A percentile compares a stretch with the other conserved stretches of the same genome.
phyloP scores from a whole-genome alignment of 1,140 invertebrate genomes.

The Bombus cullumanus region DNA sequence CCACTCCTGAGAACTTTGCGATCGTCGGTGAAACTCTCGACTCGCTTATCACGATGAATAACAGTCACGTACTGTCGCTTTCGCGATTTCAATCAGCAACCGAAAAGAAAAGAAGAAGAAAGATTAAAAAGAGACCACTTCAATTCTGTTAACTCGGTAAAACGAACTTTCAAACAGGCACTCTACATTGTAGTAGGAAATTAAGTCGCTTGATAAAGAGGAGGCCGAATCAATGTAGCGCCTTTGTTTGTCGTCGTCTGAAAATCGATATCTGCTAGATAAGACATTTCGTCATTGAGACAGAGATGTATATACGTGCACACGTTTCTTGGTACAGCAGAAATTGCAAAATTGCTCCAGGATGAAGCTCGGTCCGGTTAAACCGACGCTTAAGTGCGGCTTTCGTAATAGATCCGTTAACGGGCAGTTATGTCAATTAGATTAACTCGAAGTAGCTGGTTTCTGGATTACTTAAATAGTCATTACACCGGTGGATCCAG shows the following conservation, averaged over 20 bases:
- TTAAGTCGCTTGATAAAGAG: not conserved
- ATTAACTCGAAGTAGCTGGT: conserved; percentile 62
- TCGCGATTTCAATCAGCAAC: conserved; percentile 1
- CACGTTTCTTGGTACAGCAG: not conserved
- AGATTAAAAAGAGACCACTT: not conserved
- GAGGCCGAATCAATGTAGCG: not conserved
- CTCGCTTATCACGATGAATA: not conserved
- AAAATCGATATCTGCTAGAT: not conserved
- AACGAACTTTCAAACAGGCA: not conserved
- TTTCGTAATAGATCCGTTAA: conserved; percentile 65
- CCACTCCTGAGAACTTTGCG: no score
- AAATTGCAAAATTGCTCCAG: conserved; percentile 7
- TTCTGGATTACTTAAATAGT: conserved; percentile 65
- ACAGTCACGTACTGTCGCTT: not conserved
- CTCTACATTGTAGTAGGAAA: not conserved
- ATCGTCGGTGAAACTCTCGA: conserved; percentile 9
- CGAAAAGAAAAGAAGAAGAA: not conserved
- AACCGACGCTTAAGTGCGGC: conserved; percentile 27
- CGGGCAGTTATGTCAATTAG: conserved; percentile 62
- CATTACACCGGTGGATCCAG: conserved; percentile 47
- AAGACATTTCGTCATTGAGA: not conserved
- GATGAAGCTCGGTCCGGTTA: conserved; percentile 46
- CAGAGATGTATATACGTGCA: not conserved
- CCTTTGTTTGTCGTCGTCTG: not conserved
- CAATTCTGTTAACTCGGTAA: conserved; percentile 7